Evolutionary conservation across 2,797 vertebrate genomes (phyloP).

Genomic region (Propithecus deckenii): DNA sequence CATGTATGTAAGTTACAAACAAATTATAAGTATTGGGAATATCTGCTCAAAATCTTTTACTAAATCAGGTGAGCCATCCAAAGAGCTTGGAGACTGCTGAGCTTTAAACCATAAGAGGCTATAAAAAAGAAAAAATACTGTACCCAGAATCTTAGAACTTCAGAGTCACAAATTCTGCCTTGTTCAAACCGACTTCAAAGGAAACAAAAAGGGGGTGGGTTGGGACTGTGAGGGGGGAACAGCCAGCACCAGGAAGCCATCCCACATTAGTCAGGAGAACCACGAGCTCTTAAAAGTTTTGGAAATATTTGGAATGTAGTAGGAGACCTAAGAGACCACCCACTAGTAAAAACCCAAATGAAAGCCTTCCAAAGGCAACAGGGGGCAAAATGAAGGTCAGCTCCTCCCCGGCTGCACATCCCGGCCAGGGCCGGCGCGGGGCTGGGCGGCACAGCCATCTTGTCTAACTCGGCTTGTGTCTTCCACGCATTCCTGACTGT

Average conservation of each 20-base stretch:
- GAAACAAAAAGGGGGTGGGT: background rate
- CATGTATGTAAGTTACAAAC: background rate
- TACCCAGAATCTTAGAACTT: background rate
- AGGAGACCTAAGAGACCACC: slow-evolving; percentile 52
- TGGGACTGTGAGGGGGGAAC: background rate
- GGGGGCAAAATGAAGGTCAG: background rate
- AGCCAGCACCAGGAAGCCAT: background rate
- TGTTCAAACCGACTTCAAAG: slow-evolving; percentile 26
- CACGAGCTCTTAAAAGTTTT: background rate
- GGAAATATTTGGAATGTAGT: slow-evolving; percentile 56
- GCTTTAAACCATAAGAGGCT: background rate
- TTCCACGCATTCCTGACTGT: background rate
- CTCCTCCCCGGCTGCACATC: background rate
- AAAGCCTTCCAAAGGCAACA: slow-evolving; percentile 54
- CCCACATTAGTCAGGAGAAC: background rate
- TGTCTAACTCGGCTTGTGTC: background rate
- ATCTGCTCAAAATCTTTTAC: slow-evolving; percentile 5
- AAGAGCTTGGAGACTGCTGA: background rate
- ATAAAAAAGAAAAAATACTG: background rate
- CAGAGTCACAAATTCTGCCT: slow-evolving; percentile 3
- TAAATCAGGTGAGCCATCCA: background rate
- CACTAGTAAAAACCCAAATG: background rate
- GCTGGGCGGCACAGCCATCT: background rate
- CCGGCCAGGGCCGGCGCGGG: background rate
- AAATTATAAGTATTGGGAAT: background rate